These are phyloP conservation scores for Lasioglossum villosulum DNA, from an alignment of 2,888 invertebrate species.

Conservation along the genomic window DNA sequence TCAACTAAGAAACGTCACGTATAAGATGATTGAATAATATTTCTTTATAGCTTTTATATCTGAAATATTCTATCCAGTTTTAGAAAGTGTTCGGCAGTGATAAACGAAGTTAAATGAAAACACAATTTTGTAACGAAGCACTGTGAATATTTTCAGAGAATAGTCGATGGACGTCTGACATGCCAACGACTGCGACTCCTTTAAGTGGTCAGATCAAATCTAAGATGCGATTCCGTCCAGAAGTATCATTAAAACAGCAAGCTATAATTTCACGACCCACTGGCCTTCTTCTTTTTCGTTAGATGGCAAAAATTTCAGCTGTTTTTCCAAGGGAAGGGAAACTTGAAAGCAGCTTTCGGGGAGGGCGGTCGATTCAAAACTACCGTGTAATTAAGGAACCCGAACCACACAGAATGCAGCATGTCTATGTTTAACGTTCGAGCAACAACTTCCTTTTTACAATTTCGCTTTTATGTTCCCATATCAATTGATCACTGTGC, in stretches of 20 bases:
- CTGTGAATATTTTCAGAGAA: not conserved
- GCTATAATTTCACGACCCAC: constrained; percentile 1
- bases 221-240: constrained; percentile 2
- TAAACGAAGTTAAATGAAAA: not conserved
- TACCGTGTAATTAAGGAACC: constrained; percentile 64
- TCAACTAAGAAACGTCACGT: no score
- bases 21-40: no score
- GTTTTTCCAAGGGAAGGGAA: constrained; percentile 1
- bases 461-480: not conserved
- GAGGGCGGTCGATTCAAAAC: constrained; percentile 55
- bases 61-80: not conserved
- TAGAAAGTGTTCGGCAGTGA: not conserved
- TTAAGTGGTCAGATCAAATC: constrained; percentile 23
- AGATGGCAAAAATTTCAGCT: constrained; percentile 67
- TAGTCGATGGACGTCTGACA: constrained; percentile 5
- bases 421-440: not conserved
- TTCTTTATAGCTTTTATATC: no score
- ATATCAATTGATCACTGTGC: not conserved
- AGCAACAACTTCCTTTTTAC: not conserved
- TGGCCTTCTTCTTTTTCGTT: constrained; percentile 54
- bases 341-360: constrained; percentile 28
- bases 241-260: constrained; percentile 34
- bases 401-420: constrained; percentile 45
- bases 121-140: not conserved
- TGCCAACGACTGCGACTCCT: constrained; percentile 39